Conservation (phyloP, 2,888 invertebrate species). For the Toxonevra muliebris region DNA sequence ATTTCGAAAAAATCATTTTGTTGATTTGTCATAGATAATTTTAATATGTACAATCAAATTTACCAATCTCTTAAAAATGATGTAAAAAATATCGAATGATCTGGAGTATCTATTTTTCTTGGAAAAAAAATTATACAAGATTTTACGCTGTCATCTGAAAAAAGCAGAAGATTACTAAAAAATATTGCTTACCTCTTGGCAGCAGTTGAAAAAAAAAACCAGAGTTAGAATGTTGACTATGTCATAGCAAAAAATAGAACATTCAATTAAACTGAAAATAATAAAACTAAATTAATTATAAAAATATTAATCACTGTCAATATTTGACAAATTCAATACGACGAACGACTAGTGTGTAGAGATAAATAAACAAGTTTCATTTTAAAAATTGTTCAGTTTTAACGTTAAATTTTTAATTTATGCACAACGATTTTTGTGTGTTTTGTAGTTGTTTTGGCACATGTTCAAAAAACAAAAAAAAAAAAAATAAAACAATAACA, state of each 20-base stretch:
- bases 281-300: constrained; percentile 55
- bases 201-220: not conserved
- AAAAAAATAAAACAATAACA: not conserved
- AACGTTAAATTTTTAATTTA: not conserved
- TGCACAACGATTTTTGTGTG: not conserved
- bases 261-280: constrained; percentile 4
- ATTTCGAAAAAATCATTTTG: no score
- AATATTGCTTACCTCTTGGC: not conserved
- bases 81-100: not conserved
- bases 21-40: no score
- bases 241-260: constrained; percentile 24
- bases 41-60: no score
- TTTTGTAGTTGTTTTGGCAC: constrained; percentile 2
- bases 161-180: not conserved
- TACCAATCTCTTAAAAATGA: not conserved
- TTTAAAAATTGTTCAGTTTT: not conserved
- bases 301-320: constrained; percentile 61
- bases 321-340: constrained; percentile 53
- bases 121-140: no score
- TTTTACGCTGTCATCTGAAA: no score
- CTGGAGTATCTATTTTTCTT: no score
- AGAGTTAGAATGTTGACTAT: not conserved
- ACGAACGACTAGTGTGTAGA: not conserved
- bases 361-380: constrained; percentile 10
- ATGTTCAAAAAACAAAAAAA: not conserved